phyloP scores from a whole-genome alignment of 2,113 vertebrate genomes.

The Paramormyrops kingsleyae region DNA sequence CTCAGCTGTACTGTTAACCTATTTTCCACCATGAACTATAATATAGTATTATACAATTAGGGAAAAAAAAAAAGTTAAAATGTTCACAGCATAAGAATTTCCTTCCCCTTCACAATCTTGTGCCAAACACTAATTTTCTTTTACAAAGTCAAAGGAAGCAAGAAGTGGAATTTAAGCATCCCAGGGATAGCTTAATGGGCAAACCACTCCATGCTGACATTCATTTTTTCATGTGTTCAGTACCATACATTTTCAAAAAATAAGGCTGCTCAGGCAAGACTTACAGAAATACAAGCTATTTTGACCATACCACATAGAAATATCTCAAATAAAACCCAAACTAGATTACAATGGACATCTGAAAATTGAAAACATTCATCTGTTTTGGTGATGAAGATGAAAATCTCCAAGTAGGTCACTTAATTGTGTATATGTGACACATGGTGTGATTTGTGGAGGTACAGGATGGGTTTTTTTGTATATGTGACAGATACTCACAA shows the following conservation, averaged over 20 bases:
- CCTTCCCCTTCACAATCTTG: neutral
- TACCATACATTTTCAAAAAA: neutral
- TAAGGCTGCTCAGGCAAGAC: neutral
- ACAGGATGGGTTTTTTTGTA: neutral
- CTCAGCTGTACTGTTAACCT: neutral
- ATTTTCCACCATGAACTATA: neutral
- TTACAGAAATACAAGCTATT: neutral
- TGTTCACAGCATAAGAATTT: neutral
- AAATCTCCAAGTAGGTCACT: neutral
- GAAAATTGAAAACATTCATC: no score
- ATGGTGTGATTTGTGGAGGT: neutral
- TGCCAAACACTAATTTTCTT: neutral
- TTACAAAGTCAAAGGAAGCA: neutral
- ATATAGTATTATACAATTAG: neutral
- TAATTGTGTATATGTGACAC: neutral
- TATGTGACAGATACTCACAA: slow-evolving; percentile 33
- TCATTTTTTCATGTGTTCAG: neutral
- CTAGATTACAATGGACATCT: neutral
- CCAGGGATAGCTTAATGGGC: neutral
- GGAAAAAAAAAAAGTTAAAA: neutral
- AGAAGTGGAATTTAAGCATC: neutral
- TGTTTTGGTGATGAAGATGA: neutral
- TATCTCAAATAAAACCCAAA: neutral
- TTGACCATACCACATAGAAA: neutral
- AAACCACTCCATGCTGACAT: neutral